Evolutionary conservation across 2,888 invertebrate species (phyloP).

Genomic region (Sepioteuthis lessoniana): DNA sequence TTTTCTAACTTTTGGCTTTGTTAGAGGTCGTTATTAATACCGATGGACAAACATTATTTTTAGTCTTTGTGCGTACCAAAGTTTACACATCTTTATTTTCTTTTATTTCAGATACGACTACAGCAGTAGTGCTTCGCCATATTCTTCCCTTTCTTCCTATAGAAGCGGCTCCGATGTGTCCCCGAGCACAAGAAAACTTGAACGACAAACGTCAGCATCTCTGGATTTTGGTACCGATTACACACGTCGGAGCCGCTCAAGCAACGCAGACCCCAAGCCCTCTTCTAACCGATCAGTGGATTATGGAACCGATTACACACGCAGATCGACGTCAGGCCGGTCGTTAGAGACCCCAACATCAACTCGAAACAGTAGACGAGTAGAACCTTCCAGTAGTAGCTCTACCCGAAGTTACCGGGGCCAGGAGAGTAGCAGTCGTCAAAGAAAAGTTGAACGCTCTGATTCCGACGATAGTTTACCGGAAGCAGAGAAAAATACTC

Average conservation of each 20-base stretch:
- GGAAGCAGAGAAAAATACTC: conserved; percentile 66
- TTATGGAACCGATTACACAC: conserved; percentile 51
- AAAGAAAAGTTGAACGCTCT: conserved; percentile 42
- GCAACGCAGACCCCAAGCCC: conserved; percentile 34
- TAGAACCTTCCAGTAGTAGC: conserved; percentile 54
- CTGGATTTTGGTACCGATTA: conserved; percentile 56
- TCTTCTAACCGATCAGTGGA: conserved; percentile 52
- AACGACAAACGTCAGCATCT: conserved; percentile 62
- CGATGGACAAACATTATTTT: too few relatives aligned
- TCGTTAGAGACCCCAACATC: conserved; percentile 55
- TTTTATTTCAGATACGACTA: conserved; percentile 62
- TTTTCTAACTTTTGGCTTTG: too few relatives aligned
- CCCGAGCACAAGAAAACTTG: conserved; percentile 60
- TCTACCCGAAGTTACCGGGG: neutral
- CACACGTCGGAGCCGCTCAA: conserved; percentile 49
- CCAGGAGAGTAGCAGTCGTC: neutral
- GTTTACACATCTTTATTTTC: neutral
- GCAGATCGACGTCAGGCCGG: conserved; percentile 48
- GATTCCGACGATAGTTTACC: conserved; percentile 69
- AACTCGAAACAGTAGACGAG: conserved; percentile 50
- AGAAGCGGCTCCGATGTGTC: conserved; percentile 62
- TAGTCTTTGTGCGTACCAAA: too few relatives aligned
- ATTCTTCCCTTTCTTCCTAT: conserved; percentile 67
- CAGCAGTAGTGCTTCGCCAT: conserved; percentile 66
- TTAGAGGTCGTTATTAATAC: too few relatives aligned